phyloP scores from a whole-genome alignment of 1,140 invertebrate species.

The Diuraphis noxia region DNA sequence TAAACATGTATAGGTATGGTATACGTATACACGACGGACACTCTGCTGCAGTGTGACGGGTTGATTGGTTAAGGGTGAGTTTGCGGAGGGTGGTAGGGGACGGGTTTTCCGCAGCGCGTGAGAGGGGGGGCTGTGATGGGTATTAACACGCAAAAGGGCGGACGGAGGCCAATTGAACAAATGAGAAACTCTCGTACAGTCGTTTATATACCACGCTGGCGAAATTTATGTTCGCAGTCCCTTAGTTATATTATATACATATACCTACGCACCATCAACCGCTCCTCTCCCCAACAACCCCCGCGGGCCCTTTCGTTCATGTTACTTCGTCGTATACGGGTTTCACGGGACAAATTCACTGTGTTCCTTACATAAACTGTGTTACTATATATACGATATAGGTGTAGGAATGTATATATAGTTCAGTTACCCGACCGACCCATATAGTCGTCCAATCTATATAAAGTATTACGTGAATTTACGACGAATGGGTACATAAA shows the following conservation, averaged over 20 bases:
- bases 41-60: conserved; percentile 7
- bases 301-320: not conserved
- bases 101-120: not conserved
- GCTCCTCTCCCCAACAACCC: too few species aligned
- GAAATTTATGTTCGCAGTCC: conserved; percentile 38
- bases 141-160: conserved; percentile 42
- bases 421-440: not conserved
- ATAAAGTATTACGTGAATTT: conserved; percentile 9
- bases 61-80: conserved; percentile 26
- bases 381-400: not conserved
- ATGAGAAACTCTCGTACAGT: conserved; percentile 47
- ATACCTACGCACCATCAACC: not conserved
- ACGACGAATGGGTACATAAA: not conserved
- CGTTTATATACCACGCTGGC: not conserved
- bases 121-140: not conserved
- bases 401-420: not conserved
- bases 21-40: not conserved
- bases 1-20: not conserved
- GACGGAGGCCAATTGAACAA: conserved; percentile 43
- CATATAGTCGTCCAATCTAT: not conserved
- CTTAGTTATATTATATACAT: not conserved
- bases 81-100: not conserved
- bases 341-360: conserved; percentile 15
- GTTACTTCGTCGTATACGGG: not conserved
- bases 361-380: not conserved